phyloP scores from a whole-genome alignment of 2,888 invertebrate species.

The Mesochorus sp. region DNA sequence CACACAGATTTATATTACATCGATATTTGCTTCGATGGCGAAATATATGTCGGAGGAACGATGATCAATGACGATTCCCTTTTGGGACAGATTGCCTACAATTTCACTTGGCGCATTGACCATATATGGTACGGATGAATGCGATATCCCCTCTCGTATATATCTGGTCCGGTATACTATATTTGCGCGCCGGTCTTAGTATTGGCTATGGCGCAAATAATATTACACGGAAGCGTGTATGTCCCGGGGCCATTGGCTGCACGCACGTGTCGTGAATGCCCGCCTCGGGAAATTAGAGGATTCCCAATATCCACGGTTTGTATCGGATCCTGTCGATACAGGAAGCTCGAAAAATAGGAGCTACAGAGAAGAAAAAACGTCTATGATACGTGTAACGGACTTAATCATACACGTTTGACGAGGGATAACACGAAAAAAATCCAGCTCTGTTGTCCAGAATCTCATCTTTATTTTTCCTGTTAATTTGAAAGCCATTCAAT shows the following conservation, averaged over 20 bases:
- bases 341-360: constrained; percentile 18
- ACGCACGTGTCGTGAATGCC: constrained; percentile 62
- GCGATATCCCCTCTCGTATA: constrained; percentile 5
- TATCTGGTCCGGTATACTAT: not conserved
- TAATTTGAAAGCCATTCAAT: no score
- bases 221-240: constrained; percentile 53
- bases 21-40: no score
- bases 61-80: constrained; percentile 58
- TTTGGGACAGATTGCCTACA: constrained; percentile 43
- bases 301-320: constrained; percentile 41
- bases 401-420: no score
- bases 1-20: not conserved
- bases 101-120: constrained; percentile 24
- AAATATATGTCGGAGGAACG: constrained; percentile 8
- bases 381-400: no score
- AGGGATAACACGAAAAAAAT: no score
- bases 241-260: constrained; percentile 38
- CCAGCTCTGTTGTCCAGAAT: no score
- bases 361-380: not conserved
- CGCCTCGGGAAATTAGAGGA: constrained; percentile 66
- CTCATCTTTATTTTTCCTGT: no score
- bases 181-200: not conserved
- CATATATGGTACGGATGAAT: constrained; percentile 13
- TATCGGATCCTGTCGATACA: constrained; percentile 4
- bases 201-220: constrained; percentile 57